Evolutionary conservation across 2,888 invertebrate genomes (phyloP), one percentile per base, ranked within the genome.

Genomic region (Atethmia centrago): DNA sequence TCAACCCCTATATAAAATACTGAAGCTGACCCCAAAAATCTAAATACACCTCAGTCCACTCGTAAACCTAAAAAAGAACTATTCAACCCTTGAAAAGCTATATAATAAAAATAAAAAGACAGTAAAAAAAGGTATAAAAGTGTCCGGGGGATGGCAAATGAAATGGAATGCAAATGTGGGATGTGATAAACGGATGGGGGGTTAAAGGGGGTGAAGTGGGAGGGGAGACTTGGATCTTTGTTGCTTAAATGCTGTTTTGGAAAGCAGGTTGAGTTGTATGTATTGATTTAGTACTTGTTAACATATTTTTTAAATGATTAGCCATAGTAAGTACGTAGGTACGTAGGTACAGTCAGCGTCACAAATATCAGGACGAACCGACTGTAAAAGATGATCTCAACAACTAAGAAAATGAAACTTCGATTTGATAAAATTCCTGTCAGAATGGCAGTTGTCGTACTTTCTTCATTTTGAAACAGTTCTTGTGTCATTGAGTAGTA

Each of bases 141-240:
- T 92, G 92, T 92, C 93, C 91, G 90, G 88, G 80, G 80, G 82
- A 87, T 87, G 81, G 77, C 90, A 93, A 94, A 94, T 94, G 93
- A 94, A 94, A 95, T 94, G 94, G 94, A 94, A 95, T 95, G 95
- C 94, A 94, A 95, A 95, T 95, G 93, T 90, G 84, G 88, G 89
- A 91, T 90, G 90, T 90, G 92, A 87, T 89, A 88, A 89, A 86
- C 85, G 82, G 85, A 85, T 79, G 28, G 87, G 88, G 86, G 83
- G 85, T 78, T 69, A 14, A 36, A 80, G 59, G 72, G 77, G 72
- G 69, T 58, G 51, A 10, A 53, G 53, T 25, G 70, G 75, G 66
- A 45, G 65, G 84, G 77, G 71, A 74, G 64, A 53, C 42, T 49
- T 70, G 66, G 14, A 68, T 75, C 76, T 84, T 82, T 84, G 81